Conservation (phyloP, 2,888 invertebrate genomes). For the Mechanitis mazaeus region DNA sequence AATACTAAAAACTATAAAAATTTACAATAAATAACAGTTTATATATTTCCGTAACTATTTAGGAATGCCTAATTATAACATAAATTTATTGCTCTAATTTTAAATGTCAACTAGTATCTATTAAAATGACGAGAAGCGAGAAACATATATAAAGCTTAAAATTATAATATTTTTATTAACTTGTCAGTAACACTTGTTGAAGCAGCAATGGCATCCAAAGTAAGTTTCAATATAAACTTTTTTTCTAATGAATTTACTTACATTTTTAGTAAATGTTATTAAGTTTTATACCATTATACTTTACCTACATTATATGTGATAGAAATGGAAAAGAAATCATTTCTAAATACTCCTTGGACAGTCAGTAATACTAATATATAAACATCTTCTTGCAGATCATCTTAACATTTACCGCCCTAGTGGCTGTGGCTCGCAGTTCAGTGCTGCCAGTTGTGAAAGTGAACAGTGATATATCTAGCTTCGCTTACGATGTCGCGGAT, state of each 20-base stretch:
- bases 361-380: constrained; percentile 12
- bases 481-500: constrained; percentile 74
- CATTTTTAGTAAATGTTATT: too few species aligned
- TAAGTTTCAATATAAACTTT: constrained; percentile 12
- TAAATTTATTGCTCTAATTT: constrained; percentile 14
- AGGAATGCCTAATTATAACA: constrained; percentile 16
- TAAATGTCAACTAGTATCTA: constrained; percentile 17
- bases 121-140: constrained; percentile 12
- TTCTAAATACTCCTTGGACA: background rate
- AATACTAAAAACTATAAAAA: too few species aligned
- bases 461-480: constrained; percentile 59
- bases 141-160: constrained; percentile 23
- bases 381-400: constrained; percentile 48
- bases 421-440: constrained; percentile 58
- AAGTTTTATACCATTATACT: too few species aligned
- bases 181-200: constrained; percentile 16
- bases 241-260: too few species aligned
- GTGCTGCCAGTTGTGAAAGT: constrained; percentile 63
- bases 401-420: constrained; percentile 64
- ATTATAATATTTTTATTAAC: constrained; percentile 16
- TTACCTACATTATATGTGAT: too few species aligned
- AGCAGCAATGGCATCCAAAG: constrained; percentile 26
- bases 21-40: background rate
- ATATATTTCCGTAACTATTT: background rate
- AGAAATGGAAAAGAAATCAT: too few species aligned